phyloP scores from a whole-genome alignment of 1,140 invertebrate species.

The Drosophila mojavensis region DNA sequence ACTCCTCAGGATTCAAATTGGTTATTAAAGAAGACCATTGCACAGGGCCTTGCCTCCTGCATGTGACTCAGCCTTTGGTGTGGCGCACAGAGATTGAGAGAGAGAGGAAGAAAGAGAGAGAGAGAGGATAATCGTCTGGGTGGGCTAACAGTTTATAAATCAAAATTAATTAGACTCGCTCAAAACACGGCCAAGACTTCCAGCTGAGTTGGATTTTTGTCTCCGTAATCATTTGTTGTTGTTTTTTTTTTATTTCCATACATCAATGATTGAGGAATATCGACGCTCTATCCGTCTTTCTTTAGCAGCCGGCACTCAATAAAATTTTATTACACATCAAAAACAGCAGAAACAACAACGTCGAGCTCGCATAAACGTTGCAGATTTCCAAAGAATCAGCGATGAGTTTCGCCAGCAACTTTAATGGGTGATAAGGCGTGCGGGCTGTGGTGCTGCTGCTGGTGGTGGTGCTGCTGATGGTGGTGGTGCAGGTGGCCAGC shows the following conservation, averaged over 20 bases:
- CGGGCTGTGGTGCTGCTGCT: neutral
- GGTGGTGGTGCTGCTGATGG: neutral
- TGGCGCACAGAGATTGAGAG: neutral
- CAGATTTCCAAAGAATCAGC: constrained; percentile 62
- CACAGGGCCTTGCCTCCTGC: neutral
- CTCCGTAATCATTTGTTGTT: constrained; percentile 12
- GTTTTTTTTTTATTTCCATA: constrained; percentile 45
- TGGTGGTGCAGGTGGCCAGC: constrained; percentile 12
- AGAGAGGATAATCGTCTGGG: constrained; percentile 26
- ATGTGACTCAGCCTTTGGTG: constrained; percentile 1
- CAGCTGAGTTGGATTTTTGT: constrained; percentile 62
- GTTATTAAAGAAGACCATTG: neutral
- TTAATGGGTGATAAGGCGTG: neutral
- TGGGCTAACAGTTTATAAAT: constrained; percentile 60
- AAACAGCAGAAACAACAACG: constrained; percentile 31
- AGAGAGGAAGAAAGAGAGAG: too few species aligned
- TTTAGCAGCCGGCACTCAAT: constrained; percentile 43
- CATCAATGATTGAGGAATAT: constrained; percentile 63
- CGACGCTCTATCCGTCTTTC: neutral
- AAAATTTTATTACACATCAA: constrained; percentile 65
- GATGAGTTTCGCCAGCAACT: constrained; percentile 18
- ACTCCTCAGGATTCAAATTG: too few species aligned
- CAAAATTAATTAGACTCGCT: constrained; percentile 69
- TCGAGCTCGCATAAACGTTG: constrained; percentile 53
- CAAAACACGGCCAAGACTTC: constrained; percentile 46